Evolutionary conservation across 2,113 vertebrate species (phyloP), one percentile per base, ranked within the genome.

Genomic region (Menura novaehollandiae): DNA sequence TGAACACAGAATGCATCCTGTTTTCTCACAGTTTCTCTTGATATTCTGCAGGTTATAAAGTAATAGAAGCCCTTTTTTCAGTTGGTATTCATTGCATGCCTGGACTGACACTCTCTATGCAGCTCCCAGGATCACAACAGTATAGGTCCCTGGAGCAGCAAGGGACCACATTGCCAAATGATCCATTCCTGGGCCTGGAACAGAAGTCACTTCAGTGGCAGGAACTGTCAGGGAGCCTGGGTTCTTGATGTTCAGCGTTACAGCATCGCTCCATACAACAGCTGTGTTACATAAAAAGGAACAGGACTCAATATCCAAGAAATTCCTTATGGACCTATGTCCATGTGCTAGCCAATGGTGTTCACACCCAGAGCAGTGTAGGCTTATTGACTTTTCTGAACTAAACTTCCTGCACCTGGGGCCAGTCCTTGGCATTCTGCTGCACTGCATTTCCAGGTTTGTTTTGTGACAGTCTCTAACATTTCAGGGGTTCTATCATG

Each of bases 11-110:
- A 55, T 51, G 20, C 4, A 51, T 78, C 21, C 15, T 73, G 21
- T 74, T 49, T 33, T 81, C 30, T 68, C 64, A 32, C 12, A 75
- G 12, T 2, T 81, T 58, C 28, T 74, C 77, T 87, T 81, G n/a
- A 46, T 60, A 22, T 66, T 76, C 49, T 52, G n/a, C 15, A 55
- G 6, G 5, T 13, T 68, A 30, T 44, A 55, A 43, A 64, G 18
- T 47, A 60, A 64, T 7, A 56, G 9, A 17, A 37, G 3, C 11
- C 6, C 9, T 55, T 85, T 81, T 49, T 51, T 63, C 23, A 56
- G 27, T 37, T 85, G 83, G 16, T 3, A 1, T 68, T 72, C 21
- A 44, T 41, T 55, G 9, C 0, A 0, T 35, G 3, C 15, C n/a
- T 47, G 32, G 30, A n/a, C 16, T 53, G 41, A 77, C 24, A 28